Evolutionary conservation across 2,797 vertebrate genomes (phyloP).

Genomic region (Percopsis omiscomaycus): DNA sequence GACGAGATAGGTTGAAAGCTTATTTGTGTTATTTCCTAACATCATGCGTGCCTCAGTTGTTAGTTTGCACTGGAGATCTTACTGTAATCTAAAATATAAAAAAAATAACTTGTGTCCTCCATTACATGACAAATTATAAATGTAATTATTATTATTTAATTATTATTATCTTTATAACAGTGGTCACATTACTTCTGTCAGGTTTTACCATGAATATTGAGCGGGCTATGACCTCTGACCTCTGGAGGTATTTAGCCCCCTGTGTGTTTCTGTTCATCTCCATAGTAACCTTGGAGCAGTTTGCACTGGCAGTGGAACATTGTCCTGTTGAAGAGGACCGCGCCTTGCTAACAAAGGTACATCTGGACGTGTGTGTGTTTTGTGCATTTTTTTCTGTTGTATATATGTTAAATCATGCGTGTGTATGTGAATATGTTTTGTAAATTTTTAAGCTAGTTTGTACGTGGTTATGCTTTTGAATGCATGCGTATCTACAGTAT

Average conservation of each 20-base stretch:
- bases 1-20: background rate
- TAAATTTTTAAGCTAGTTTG: background rate
- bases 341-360: slow-evolving; percentile 68
- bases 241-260: slow-evolving; percentile 22
- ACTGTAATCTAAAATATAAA: background rate
- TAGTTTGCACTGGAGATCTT: background rate
- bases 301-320: slow-evolving; percentile 49
- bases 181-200: no score
- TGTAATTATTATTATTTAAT: no score
- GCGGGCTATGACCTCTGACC: slow-evolving; percentile 12
- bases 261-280: slow-evolving; percentile 21
- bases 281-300: slow-evolving; percentile 67
- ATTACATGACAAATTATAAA: no score
- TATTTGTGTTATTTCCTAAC: background rate
- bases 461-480: background rate
- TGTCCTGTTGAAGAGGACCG: slow-evolving; percentile 53
- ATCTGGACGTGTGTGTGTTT: slow-evolving; percentile 20
- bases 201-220: background rate
- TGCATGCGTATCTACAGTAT: slow-evolving; percentile 7
- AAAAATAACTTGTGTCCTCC: no score
- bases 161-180: no score
- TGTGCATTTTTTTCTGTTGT: background rate
- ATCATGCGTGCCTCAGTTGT: background rate
- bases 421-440: background rate
- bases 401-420: background rate